Base-by-base conservation (phyloP, 2,113 vertebrate species). In the Rhipidura dahli region DNA sequence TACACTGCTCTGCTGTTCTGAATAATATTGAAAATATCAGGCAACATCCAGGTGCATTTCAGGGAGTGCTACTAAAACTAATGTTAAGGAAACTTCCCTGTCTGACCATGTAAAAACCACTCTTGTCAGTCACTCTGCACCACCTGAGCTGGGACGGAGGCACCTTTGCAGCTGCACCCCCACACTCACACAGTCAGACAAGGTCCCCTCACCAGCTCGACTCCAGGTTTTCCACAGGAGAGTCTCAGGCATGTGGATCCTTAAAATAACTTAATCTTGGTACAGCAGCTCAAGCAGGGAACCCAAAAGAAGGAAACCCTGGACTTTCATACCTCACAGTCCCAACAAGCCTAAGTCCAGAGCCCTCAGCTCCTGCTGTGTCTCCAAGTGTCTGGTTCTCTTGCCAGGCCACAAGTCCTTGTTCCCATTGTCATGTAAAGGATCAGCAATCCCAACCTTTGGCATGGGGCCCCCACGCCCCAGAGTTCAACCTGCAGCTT, bases 391-490 rank as follows among this genome's bases (percentile, higher is more conserved):
- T 19, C 30, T 4, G 0, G 19, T 39, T 11, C 16, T 16, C 17
- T 53, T 51, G 39, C 15, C 30, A 59, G 44, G 30, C 28, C 61
- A 45, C 16, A 18, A 45, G 5, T 45, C 13, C 11, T 44, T 11
- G 9, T 59, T 39, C 11, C 47, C n/a, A 35, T n/a, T 53, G 45
- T 13, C 11, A 1, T 40, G 47, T 16, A 8, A 45, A 53, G 39
- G n/a, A 6, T 60, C 42, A 39, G 45, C 30, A 60, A 30, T 82
- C 45, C 12, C 13, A 44, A 12, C 24, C 53, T 51, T n/a, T 40
- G 26, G 39, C 0, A 0, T 19, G 54, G 24, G 40, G 8, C 21
- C 49, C n/a, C 40, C 30, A 31, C 2, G 3, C 2, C 17, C 30
- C 54, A 61, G 40, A 54, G 63, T 30, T 54, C 40, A 40, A 35